These are phyloP conservation scores for Psilanteris sp. DNA, from an alignment of 1,140 invertebrate genomes.

Conservation along the genomic window DNA sequence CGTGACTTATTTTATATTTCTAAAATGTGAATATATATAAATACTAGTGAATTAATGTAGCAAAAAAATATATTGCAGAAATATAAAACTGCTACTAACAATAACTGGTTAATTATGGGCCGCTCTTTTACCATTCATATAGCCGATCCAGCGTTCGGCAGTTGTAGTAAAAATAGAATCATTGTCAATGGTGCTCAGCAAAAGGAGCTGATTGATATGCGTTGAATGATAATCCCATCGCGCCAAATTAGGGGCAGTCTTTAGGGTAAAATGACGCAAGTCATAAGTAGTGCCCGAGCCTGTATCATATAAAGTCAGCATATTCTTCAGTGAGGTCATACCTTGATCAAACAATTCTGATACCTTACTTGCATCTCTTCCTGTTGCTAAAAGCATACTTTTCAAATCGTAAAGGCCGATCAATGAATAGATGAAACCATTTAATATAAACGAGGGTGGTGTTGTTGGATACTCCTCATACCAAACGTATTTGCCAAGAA, in stretches of 20 bases:
- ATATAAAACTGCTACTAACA: background rate
- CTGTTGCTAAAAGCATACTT: conserved; percentile 81
- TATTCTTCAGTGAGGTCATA: conserved; percentile 91
- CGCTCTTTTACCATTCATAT: conserved; percentile 96
- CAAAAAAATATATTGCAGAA: background rate
- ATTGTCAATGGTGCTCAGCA: conserved; percentile 92
- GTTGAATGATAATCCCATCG: conserved; percentile 99
- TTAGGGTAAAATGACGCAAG: conserved; percentile 93
- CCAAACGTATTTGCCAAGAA: conserved; percentile 90
- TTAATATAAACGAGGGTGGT: conserved; percentile 96
- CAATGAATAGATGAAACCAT: conserved; percentile 99
- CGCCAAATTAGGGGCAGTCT: conserved; percentile 93
- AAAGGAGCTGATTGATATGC: conserved; percentile 96
- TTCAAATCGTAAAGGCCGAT: conserved; percentile 96
- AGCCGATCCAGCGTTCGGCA: conserved; percentile 95
- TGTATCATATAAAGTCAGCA: conserved; percentile 96
- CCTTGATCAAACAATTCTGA: conserved; percentile 90
- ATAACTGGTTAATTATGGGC: conserved; percentile 88
- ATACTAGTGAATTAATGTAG: background rate
- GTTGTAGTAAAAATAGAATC: conserved; percentile 91
- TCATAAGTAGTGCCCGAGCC: conserved; percentile 98
- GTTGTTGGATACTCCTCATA: conserved; percentile 99
- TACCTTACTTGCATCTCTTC: conserved; percentile 82
- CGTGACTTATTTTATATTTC: too few species aligned
- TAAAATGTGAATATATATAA: too few species aligned